Percentiles rank a stretch among this genome's conserved stretches.
phyloP scores from a whole-genome alignment of 2,888 invertebrate genomes.

The Epsilonema sp. region DNA sequence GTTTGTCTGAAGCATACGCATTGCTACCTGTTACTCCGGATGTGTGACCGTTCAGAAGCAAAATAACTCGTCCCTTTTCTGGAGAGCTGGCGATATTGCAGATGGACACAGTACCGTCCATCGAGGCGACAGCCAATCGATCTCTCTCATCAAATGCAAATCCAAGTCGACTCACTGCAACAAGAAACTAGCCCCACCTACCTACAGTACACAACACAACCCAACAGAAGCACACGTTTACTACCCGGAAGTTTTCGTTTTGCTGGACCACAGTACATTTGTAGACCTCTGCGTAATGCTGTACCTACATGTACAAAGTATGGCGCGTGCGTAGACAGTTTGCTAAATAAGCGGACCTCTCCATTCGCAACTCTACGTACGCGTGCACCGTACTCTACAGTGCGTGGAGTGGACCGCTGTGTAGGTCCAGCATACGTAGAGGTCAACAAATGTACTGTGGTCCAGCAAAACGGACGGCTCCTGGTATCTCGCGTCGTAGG shows the following conservation, averaged over 20 bases:
- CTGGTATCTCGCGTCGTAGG: too few species aligned
- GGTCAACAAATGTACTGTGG: too few species aligned
- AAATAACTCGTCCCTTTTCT: constrained; percentile 44
- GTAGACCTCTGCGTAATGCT: too few species aligned
- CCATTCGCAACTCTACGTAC: too few species aligned
- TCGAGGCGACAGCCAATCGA: constrained; percentile 53
- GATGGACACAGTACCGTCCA: constrained; percentile 56
- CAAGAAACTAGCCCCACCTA: not conserved
- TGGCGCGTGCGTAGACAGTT: too few species aligned
- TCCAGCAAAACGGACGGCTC: not conserved
- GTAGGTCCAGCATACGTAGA: too few species aligned
- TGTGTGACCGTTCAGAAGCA: constrained; percentile 51
- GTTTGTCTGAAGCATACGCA: too few species aligned
- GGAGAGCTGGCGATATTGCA: constrained; percentile 44
- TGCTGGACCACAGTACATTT: too few species aligned
- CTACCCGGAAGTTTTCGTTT: not conserved
- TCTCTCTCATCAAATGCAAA: constrained; percentile 66
- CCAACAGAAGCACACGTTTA: not conserved
- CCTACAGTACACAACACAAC: not conserved
- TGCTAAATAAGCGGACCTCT: too few species aligned
- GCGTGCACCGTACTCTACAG: too few species aligned
- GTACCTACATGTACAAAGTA: too few species aligned
- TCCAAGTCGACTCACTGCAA: constrained; percentile 8
- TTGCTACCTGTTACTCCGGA: constrained; percentile 48
- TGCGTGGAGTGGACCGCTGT: too few species aligned